Conservation (phyloP, 2,113 vertebrate genomes). For the Indicator maculatus region DNA sequence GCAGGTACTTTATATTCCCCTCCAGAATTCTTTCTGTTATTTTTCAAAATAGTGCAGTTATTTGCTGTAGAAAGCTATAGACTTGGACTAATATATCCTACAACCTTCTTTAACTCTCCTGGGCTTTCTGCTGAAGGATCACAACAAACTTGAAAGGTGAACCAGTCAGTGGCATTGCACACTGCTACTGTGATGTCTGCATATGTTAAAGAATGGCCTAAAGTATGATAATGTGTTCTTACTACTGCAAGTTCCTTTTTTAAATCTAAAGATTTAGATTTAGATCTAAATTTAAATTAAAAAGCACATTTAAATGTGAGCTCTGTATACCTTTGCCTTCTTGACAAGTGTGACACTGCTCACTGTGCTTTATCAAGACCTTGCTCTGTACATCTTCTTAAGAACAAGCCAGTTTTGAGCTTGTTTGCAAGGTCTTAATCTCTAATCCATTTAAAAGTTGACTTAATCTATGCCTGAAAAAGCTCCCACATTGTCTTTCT, state of each 20-base stretch:
- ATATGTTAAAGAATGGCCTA: background rate
- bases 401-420: background rate
- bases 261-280: background rate
- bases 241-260: background rate
- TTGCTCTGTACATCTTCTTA: background rate
- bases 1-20: background rate
- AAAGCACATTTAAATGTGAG: background rate
- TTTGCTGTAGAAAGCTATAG: background rate
- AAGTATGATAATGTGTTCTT: background rate
- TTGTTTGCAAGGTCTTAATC: background rate
- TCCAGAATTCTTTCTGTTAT: background rate
- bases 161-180: background rate
- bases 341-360: background rate
- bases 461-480: background rate
- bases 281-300: background rate
- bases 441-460: background rate
- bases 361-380: background rate
- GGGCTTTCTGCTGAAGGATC: background rate
- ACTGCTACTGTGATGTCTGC: background rate
- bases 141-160: background rate
- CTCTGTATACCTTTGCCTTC: background rate
- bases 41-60: background rate
- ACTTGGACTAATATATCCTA: background rate
- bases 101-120: background rate
- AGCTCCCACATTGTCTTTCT: background rate